Conservation (phyloP, 1,140 invertebrate species). For the Drosophila orena region DNA sequence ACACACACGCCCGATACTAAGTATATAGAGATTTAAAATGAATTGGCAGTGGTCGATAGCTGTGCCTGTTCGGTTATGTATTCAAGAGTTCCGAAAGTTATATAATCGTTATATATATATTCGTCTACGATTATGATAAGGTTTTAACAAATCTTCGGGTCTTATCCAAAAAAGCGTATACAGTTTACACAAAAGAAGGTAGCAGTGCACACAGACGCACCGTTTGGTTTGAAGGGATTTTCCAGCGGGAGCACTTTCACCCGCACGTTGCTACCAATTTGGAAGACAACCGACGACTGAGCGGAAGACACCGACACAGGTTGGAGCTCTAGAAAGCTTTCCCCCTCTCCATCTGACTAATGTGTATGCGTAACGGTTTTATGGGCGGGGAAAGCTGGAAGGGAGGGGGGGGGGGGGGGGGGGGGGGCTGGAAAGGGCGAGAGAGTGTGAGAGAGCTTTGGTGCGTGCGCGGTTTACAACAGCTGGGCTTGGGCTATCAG, state of each 20-base stretch:
- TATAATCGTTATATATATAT: constrained; percentile 71
- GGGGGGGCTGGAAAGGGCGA: constrained; percentile 1
- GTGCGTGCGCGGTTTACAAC: constrained; percentile 32
- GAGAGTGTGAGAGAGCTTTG: constrained; percentile 47
- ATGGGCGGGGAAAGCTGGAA: constrained; percentile 9
- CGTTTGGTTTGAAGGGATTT: constrained; percentile 4
- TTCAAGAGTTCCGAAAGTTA: constrained; percentile 33
- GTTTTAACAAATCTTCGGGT: constrained; percentile 58
- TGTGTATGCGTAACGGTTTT: constrained; percentile 12
- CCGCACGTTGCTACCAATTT: constrained; percentile 59
- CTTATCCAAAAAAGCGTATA: constrained; percentile 46
- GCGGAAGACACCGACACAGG: constrained; percentile 17
- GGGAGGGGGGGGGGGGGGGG: neutral
- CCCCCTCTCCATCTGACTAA: constrained; percentile 2
- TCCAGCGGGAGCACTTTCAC: constrained; percentile 33
- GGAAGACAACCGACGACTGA: constrained; percentile 69
- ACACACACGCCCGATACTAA: constrained; percentile 2
- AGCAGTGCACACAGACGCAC: constrained; percentile 39
- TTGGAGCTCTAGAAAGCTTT: constrained; percentile 72
- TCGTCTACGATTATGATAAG: constrained; percentile 4
- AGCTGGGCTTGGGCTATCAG: constrained; percentile 48
- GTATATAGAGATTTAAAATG: constrained; percentile 6
- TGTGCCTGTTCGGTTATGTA: constrained; percentile 30
- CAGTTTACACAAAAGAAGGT: constrained; percentile 58
- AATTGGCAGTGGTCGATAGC: constrained; percentile 5